Conservation (phyloP, 2,888 invertebrate species). For the Osmoderma eremita region DNA sequence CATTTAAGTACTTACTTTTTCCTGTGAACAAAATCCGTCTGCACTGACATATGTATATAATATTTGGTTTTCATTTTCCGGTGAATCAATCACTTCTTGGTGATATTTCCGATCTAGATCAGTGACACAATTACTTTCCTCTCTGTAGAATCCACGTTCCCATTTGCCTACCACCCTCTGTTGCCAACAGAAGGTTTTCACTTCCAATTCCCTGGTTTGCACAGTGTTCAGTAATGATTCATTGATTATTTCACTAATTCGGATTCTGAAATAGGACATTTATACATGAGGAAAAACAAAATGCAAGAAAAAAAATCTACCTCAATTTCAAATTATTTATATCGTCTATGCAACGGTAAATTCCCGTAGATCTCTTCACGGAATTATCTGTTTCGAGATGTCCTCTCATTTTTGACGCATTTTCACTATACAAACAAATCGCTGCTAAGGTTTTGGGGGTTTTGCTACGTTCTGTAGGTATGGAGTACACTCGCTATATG, state of each 20-base stretch:
- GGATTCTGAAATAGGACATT: conserved; percentile 44
- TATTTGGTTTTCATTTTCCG: conserved; percentile 58
- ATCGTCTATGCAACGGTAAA: conserved; percentile 67
- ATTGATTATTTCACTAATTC: conserved; percentile 47
- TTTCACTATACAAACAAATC: too few species aligned
- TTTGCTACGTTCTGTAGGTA: too few species aligned
- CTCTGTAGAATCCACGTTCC: conserved; percentile 71
- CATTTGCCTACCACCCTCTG: conserved; percentile 73
- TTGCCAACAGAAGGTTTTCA: conserved; percentile 69
- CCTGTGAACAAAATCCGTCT: conserved; percentile 66
- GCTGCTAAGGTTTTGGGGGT: too few species aligned
- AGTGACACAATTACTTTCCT: conserved; percentile 71
- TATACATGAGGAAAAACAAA: too few species aligned
- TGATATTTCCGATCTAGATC: conserved; percentile 71
- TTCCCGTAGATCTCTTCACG: conserved; percentile 58
- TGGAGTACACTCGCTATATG: too few species aligned
- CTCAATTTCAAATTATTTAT: conserved; percentile 66
- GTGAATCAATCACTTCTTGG: conserved; percentile 57
- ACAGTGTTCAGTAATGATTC: conserved; percentile 34
- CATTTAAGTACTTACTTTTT: conserved; percentile 47
- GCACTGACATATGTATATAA: conserved; percentile 71
- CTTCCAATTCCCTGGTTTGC: conserved; percentile 51
- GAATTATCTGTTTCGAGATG: not conserved
- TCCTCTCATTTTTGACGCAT: too few species aligned
- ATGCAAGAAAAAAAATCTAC: conserved; percentile 58